Percentiles rank a stretch among this genome's conserved stretches.
These are phyloP conservation scores for Sapayoa aenigma DNA, from an alignment of 2,113 vertebrate genomes.

Conservation along the genomic window DNA sequence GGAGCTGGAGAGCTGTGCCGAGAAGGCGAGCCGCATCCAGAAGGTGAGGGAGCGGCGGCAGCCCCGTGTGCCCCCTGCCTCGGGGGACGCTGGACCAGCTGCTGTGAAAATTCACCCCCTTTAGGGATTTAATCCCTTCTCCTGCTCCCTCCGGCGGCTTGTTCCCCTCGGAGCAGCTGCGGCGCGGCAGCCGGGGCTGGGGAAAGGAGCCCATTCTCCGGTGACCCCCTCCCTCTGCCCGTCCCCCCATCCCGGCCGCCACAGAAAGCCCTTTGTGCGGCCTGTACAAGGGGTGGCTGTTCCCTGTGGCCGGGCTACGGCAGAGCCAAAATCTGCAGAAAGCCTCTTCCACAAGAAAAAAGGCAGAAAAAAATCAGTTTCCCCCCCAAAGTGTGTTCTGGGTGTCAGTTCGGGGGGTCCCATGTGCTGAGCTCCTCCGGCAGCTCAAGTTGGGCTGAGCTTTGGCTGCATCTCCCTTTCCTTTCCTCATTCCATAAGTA, in stretches of 20 bases:
- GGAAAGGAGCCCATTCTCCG: conserved; percentile 71
- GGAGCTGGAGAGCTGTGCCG: conserved; percentile 80
- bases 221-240: background rate
- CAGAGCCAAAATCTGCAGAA: background rate
- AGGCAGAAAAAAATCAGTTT: background rate
- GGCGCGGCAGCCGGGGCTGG: background rate
- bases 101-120: conserved; percentile 20
- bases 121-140: background rate
- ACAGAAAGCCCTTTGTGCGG: conserved; percentile 76
- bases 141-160: background rate
- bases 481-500: conserved; percentile 48
- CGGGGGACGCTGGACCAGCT: background rate
- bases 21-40: conserved; percentile 86
- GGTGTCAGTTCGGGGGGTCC: background rate
- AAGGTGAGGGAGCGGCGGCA: conserved; percentile 76
- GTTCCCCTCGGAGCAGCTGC: conserved; percentile 68
- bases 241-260: conserved; percentile 15
- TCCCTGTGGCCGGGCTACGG: fast-evolving
- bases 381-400: fast-evolving
- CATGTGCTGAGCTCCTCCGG: background rate
- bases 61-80: fast-evolving
- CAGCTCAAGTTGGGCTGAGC: background rate
- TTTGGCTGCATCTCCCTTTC: background rate
- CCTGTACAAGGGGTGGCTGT: background rate
- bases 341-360: background rate